phyloP scores from a whole-genome alignment of 2,113 vertebrate genomes.

The Oxygymnocypris stewartii region DNA sequence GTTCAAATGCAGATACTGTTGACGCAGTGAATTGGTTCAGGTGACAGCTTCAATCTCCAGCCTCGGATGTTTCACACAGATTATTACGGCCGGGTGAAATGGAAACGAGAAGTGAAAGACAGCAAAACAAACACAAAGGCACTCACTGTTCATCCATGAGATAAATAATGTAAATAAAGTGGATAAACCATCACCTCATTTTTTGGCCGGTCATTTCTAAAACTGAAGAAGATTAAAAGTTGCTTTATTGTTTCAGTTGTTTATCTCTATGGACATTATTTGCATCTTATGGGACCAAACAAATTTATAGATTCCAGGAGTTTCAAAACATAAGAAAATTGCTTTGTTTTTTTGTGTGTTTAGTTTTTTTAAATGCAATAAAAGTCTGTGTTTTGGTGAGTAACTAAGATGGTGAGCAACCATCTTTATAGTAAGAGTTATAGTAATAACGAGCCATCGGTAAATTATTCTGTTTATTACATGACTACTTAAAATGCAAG shows the following conservation, averaged over 20 bases:
- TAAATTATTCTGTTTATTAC: neutral
- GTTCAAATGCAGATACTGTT: neutral
- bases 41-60: conserved; percentile 25
- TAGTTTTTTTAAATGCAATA: neutral
- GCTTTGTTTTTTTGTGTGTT: neutral
- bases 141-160: neutral
- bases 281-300: neutral
- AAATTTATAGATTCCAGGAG: neutral
- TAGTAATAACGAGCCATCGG: neutral
- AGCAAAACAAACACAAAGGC: conserved; percentile 32
- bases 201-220: neutral
- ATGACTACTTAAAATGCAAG: neutral
- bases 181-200: neutral
- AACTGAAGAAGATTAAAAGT: neutral
- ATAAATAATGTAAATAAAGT: conserved; percentile 10
- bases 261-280: neutral
- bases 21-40: neutral
- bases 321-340: neutral
- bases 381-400: neutral
- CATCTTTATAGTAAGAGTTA: too few relatives aligned
- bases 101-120: conserved; percentile 21
- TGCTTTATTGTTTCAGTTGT: neutral
- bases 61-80: neutral
- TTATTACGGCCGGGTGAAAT: neutral
- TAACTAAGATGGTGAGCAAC: neutral